A percentile compares a stretch with the other conserved stretches of the same genome.
These are phyloP conservation scores for Hoplostethus atlanticus DNA, from an alignment of 2,797 vertebrate species.

Conservation along the genomic window DNA sequence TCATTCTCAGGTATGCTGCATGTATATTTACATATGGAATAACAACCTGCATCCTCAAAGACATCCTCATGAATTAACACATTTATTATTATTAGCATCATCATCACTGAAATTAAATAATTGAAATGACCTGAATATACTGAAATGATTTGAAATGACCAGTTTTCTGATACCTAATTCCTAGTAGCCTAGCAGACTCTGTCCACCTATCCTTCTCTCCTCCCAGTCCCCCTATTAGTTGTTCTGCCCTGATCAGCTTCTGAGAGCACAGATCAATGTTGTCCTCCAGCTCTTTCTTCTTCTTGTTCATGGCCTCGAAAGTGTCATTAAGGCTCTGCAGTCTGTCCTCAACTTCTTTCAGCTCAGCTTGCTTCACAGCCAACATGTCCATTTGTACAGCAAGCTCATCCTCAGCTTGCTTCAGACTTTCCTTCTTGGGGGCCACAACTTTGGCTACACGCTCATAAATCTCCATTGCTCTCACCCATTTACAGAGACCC, in stretches of 20 bases:
- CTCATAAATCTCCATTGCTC: conserved; percentile 94
- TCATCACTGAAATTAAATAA: no score
- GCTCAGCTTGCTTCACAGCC: conserved; percentile 87
- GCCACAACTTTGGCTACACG: conserved; percentile 92
- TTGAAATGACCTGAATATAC: no score
- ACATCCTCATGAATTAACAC: no score
- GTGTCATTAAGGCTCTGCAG: conserved; percentile 89
- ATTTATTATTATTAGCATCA: no score
- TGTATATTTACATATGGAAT: background rate
- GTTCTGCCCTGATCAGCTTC: conserved; percentile 91
- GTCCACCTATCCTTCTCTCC: conserved; percentile 96
- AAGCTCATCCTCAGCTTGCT: conserved; percentile 86
- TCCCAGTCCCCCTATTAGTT: conserved; percentile 93
- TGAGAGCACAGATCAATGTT: conserved; percentile 93
- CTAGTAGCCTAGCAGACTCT: conserved; percentile 87
- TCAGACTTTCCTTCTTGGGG: conserved; percentile 89
- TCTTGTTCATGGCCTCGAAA: conserved; percentile 87
- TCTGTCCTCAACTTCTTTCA: conserved; percentile 89
- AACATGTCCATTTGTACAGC: conserved; percentile 87
- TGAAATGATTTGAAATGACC: no score
- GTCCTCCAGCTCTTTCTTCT: conserved; percentile 87
- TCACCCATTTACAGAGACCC: conserved; percentile 95
- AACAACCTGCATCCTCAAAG: no score
- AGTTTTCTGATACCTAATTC: conserved; percentile 62
- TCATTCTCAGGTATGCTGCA: background rate